Base-by-base conservation (phyloP, 2,797 vertebrate species). In the Margarornis squamiger region DNA sequence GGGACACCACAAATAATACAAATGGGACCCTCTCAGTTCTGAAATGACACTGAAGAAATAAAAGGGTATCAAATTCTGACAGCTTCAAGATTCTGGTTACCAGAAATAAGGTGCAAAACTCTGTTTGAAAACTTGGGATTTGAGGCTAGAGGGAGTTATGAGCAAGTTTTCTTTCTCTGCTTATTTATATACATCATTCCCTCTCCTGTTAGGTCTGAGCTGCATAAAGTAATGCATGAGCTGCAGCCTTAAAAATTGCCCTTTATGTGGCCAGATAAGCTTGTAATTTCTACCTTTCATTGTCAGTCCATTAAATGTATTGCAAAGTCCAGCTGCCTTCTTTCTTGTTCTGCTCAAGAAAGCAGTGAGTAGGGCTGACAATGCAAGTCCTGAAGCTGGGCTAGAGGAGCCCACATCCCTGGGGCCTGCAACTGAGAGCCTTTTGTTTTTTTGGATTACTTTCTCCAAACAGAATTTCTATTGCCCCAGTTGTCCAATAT, bases 1-100 rank as follows among this genome's bases (percentile, higher is more conserved):
- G 7, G 6, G 10, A 24, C 24, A 21, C 29, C 11, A n/a, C 46
- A 62, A 57, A 34, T 43, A 34, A 38, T 38, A 58, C 4, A 11
- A 57, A 43, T 16, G 5, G 6, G 12, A 52, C 13, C 8, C 9
- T 39, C 30, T 62, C 9, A 1, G n/a, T 49, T 87, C 75, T 75
- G 21, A 81, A 82, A 79, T 23, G 0, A 43, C 22, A 14, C 10
- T 19, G 16, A 20, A 75, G 27, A 36, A 51, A 29, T 11, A 62
- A 68, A 55, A 51, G 20, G 3, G 11, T 30, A 7, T 19, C 4
- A 49, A 51, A 8, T n/a, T 67, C 48, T 24, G 36, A 59, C 32
- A 30, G 14, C 65, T 81, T 62, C 30, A 24, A 52, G 36, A 23
- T 62, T 58, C 10, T 0, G 0, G 46, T 20, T 34, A 14, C 14